Base-by-base conservation (phyloP, 2,888 invertebrate genomes). In the Allacma fusca region DNA sequence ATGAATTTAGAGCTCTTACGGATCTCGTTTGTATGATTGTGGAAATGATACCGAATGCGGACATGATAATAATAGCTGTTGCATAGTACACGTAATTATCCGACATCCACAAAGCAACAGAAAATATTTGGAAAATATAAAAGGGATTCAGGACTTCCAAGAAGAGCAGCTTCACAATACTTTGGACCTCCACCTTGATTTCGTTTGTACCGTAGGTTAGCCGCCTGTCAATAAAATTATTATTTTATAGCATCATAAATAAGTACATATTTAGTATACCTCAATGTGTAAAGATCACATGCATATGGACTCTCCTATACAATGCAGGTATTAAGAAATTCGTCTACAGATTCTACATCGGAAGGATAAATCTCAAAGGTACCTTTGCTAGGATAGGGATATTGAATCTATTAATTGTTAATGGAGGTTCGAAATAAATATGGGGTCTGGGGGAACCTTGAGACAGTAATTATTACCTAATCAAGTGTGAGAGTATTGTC, bases 101-200 rank as follows among this genome's bases (percentile, higher is more conserved):
- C 5, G 92, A 89, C 77, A 94, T 91, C 97, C 97, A 97, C 75
- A 97, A 90, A 13, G 91, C 89, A 80, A 95, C 94, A 68, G 96
- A 96, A 87, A 95, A 94, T 82, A 96, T 87, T 91, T 97, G 97
- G 89, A 97, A 97, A 85, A 97, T 92, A 88, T 97, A 97, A 88
- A 97, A 97, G 2, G 97, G 97, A 87, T 96, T 96, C 84, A 97
- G 90, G 44, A 94, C 92, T 87, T 96, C 95, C 81, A 94, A 88
- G 57, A 93, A 90, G 0, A 95, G 88, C 19, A 96, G 88, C 0
- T 91, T 91, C 78, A 91, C 85, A 65, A 94, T 88, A 70, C 92
- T 90, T 85, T 92, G 91, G 70, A 94, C 91, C 4, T 93, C 93
- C 50, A 96, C 92, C 72, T 91, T 89, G 83, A 96, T 96, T 86